Evolutionary conservation across 2,113 vertebrate species (phyloP).

Genomic region (Rana temporaria): DNA sequence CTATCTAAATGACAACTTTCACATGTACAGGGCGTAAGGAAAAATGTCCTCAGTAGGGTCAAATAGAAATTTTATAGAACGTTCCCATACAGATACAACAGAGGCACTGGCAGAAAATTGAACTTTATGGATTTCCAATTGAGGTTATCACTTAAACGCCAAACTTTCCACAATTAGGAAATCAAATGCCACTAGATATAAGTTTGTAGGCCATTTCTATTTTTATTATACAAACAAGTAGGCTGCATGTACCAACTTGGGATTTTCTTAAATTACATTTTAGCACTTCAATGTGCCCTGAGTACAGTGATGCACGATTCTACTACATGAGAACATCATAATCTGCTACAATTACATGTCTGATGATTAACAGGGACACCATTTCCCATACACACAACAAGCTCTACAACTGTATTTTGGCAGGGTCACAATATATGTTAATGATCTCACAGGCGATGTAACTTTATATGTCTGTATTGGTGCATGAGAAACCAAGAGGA

Average conservation of each 20-base stretch:
- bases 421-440: conserved; percentile 49
- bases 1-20: too few species aligned
- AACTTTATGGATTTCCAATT: too few species aligned
- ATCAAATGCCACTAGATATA: too few species aligned
- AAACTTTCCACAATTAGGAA: too few species aligned
- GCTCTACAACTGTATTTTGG: conserved; percentile 52
- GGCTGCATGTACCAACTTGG: not conserved
- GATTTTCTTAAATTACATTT: not conserved
- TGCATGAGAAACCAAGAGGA: conserved; percentile 57
- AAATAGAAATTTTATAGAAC: too few species aligned
- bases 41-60: too few species aligned
- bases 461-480: conserved; percentile 52
- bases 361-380: conserved; percentile 31
- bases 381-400: conserved; percentile 47
- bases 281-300: not conserved
- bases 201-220: too few species aligned
- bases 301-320: not conserved
- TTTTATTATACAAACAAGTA: too few species aligned
- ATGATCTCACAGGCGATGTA: conserved; percentile 49
- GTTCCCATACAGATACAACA: too few species aligned
- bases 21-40: too few species aligned
- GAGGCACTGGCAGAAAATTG: too few species aligned
- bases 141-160: too few species aligned
- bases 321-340: conserved; percentile 22
- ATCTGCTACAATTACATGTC: conserved; percentile 46